These are phyloP conservation scores for Sinonovacula constricta DNA, from an alignment of 1,140 invertebrate species.

Conservation along the genomic window DNA sequence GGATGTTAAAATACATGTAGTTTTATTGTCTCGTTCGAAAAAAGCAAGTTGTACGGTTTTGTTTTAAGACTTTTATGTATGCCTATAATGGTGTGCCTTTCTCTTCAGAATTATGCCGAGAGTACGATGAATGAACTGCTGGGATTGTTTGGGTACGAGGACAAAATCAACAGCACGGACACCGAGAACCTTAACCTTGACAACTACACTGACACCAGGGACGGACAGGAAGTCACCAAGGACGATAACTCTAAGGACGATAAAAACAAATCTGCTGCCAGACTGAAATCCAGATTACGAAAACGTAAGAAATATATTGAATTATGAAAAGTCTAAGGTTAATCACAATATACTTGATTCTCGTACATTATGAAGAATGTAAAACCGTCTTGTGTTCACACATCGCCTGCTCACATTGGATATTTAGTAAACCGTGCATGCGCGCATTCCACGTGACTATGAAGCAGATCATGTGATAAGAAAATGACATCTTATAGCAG, in stretches of 20 bases:
- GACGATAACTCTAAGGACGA: slow-evolving; percentile 11
- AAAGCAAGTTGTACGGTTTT: no score
- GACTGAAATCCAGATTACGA: slow-evolving; percentile 30
- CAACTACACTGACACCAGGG: slow-evolving; percentile 54
- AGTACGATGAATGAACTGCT: slow-evolving; percentile 93
- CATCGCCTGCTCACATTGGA: no score
- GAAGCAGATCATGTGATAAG: no score
- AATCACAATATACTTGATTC: no score
- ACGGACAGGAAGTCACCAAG: slow-evolving; percentile 19
- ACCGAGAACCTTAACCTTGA: slow-evolving; percentile 76
- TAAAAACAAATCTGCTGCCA: slow-evolving; percentile 44
- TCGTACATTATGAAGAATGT: no score
- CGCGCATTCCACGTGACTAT: no score
- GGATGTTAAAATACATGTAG: background rate
- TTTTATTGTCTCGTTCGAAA: background rate
- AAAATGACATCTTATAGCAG: no score
- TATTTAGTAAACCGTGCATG: no score
- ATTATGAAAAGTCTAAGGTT: no score
- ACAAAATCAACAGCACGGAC: slow-evolving; percentile 82
- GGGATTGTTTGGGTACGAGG: slow-evolving; percentile 93
- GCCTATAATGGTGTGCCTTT: background rate
- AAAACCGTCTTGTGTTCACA: no score
- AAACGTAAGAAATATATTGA: slow-evolving; percentile 59
- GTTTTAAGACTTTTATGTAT: no score
- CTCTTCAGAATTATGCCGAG: slow-evolving; percentile 89